These are phyloP conservation scores for fruit fly (Drosophila melanogaster) DNA, from an alignment of 1,140 invertebrate species.

Conservation along the genomic window DNA sequence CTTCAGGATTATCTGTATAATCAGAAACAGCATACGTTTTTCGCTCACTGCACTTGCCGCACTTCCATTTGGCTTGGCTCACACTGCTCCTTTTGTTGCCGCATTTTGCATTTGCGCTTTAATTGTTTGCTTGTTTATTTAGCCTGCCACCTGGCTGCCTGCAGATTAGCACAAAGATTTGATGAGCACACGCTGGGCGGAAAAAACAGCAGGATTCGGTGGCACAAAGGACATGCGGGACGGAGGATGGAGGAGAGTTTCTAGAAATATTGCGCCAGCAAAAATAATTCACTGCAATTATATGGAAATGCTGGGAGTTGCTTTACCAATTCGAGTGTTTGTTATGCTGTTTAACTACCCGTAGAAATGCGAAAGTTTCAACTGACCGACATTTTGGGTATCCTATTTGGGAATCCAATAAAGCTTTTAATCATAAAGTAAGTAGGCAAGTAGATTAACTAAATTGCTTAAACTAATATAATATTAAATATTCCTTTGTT, in stretches of 20 bases:
- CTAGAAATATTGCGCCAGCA: constrained; percentile 40
- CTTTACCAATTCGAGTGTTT: constrained; percentile 31
- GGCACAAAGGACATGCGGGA: not conserved
- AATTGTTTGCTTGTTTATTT: constrained; percentile 78
- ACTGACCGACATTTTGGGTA: not conserved
- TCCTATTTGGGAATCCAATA: not conserved
- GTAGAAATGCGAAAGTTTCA: not conserved
- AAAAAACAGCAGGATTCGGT: constrained; percentile 6
- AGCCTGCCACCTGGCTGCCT: constrained; percentile 58
- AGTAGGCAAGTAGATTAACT: no score
- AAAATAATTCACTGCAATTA: constrained; percentile 65
- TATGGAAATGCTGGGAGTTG: constrained; percentile 30
- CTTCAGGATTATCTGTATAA: no score
- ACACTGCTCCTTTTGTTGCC: not conserved
- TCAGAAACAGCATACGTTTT: not conserved
- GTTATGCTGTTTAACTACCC: constrained; percentile 38
- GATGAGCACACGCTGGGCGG: constrained; percentile 53
- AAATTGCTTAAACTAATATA: no score
- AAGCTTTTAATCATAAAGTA: not conserved
- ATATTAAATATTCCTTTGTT: no score
- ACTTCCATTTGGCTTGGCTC: not conserved
- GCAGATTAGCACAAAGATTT: constrained; percentile 75
- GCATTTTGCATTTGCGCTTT: constrained; percentile 41
- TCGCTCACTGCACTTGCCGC: constrained; percentile 9
- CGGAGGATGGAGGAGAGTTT: not conserved